A percentile compares a stretch with the other conserved stretches of the same genome.
Conservation (phyloP, 2,888 invertebrate species). For the Iphiclides podalirius region DNA sequence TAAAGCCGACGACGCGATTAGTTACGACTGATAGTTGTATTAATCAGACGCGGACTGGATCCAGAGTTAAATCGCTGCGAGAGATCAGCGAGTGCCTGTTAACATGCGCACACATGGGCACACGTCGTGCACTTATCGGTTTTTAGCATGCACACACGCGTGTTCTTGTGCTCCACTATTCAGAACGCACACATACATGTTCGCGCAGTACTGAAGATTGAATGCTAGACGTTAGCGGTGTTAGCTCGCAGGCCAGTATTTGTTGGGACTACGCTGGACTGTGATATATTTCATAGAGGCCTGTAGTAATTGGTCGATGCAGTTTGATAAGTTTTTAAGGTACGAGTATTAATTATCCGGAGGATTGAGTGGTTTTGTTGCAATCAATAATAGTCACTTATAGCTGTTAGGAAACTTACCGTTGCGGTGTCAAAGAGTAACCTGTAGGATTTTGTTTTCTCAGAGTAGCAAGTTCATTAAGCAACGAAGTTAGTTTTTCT, state of each 20-base stretch:
- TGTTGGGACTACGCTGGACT: background rate
- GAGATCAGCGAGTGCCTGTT: background rate
- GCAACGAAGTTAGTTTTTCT: too few species aligned
- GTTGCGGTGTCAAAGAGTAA: too few species aligned
- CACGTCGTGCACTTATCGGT: background rate
- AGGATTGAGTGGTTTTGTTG: background rate
- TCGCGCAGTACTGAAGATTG: background rate
- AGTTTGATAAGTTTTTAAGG: background rate
- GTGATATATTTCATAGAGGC: background rate
- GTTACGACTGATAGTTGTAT: constrained; percentile 32
- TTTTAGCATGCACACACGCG: background rate
- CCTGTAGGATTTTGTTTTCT: too few species aligned
- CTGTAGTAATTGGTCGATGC: background rate
- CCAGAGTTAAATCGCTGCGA: background rate
- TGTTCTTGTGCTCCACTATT: background rate
- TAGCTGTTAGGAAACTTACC: too few species aligned
- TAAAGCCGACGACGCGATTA: constrained; percentile 37
- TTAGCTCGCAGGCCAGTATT: background rate
- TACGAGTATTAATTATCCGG: background rate
- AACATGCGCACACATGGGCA: background rate
- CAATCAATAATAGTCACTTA: too few species aligned
- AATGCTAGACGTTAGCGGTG: background rate
- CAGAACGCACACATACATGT: background rate
- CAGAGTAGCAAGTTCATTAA: too few species aligned
- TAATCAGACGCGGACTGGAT: constrained; percentile 32